Base-by-base conservation (phyloP, 2,797 vertebrate species). In the Ptychadena robeensis region DNA sequence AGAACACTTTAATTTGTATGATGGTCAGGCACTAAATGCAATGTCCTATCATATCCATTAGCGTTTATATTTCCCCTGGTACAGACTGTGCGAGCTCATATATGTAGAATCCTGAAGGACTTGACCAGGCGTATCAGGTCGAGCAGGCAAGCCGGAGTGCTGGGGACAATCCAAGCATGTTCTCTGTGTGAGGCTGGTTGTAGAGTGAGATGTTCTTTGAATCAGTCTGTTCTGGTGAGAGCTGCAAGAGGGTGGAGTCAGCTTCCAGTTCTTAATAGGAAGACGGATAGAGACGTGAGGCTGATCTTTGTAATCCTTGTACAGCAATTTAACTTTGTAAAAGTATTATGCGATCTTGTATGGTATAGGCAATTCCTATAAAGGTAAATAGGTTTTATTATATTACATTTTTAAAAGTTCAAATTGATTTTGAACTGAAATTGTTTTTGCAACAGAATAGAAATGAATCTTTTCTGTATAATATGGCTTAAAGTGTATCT, bases 171-270 rank as follows among this genome's bases (percentile, higher is more conserved):
- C 85, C 35, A 73, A 87, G 86, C 85, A 82, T 66, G 85, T 85
- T 1, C 72, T 84, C 84, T 78, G 82, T n/a, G 81, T 76, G 82
- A 79, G 61, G 67, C 88, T 74, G 30, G 57, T 6, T 65, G 85
- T 70, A 83, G 82, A 83, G 82, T 0, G 67, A 87, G 83, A 83
- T 38, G 87, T 87, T 88, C 85, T 15, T 27, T 86, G 88, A 86
- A 64, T 88, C 91, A 82, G 88, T 86, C 85, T 82, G 88, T 37
- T 85, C 91, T 83, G 87, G 78, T 89, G 85, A 0, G 85, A 88
- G 87, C 91, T 91, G 93, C 92, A 90, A 92, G 87, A 91, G 90
- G 93, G 92, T 91, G 92, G 91, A 90, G 92, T 86, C 89, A 87
- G 88, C 73, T 72, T 82, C 31, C 30, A 87, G 90, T 90, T 79